These are phyloP conservation scores for Podiceps cristatus DNA, from an alignment of 2,113 vertebrate genomes.

Conservation along the genomic window DNA sequence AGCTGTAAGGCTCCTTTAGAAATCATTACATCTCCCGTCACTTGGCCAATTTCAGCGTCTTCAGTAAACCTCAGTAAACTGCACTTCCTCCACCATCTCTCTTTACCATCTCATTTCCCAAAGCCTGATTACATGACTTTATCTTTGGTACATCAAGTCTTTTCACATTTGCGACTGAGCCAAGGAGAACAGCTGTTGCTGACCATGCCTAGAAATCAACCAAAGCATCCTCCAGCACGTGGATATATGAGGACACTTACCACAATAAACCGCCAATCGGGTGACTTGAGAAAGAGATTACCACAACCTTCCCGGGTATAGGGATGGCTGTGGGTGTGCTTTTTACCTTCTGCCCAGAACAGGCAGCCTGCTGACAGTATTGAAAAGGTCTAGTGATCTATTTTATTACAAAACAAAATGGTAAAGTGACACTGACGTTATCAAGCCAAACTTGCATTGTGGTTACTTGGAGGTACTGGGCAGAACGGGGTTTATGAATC, in stretches of 20 bases:
- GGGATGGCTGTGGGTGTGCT: not conserved
- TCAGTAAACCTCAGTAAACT: not conserved
- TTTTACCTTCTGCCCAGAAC: not conserved
- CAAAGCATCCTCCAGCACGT: not conserved
- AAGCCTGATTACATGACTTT: not conserved
- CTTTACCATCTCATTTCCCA: not conserved
- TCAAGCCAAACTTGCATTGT: not conserved
- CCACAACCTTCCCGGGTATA: not conserved
- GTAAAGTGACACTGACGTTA: not conserved
- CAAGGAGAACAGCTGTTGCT: not conserved
- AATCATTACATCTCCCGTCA: not conserved
- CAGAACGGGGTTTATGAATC: not conserved
- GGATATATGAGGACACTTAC: accelerated
- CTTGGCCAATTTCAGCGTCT: not conserved
- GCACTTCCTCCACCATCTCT: not conserved
- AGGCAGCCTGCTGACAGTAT: accelerated
- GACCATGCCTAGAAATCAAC: not conserved
- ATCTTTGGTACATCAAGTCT: not conserved
- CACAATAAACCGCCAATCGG: not conserved
- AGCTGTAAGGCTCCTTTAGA: not conserved
- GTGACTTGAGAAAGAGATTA: not conserved
- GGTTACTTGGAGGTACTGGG: too few relatives aligned
- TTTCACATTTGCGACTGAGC: accelerated
- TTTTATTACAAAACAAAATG: not conserved
- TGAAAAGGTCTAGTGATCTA: accelerated